A percentile compares a stretch with the other conserved stretches of the same genome.
Conservation (phyloP, 2,113 vertebrate genomes). For the Istiophorus platypterus region DNA sequence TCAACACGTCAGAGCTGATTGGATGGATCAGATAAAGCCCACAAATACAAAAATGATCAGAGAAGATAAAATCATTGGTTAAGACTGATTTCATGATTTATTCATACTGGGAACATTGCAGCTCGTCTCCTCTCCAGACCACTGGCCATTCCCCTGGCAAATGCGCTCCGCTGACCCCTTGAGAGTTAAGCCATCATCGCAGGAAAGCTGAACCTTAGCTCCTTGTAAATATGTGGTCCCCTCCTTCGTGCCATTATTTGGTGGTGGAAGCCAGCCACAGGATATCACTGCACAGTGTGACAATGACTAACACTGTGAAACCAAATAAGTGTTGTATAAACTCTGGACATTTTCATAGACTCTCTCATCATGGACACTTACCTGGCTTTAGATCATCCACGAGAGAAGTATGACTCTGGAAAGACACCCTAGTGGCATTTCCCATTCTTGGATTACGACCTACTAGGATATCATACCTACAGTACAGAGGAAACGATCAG, state of each 20-base stretch:
- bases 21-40: neutral
- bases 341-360: neutral
- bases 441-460: conserved; percentile 84
- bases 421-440: conserved; percentile 82
- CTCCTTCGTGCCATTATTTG: conserved; percentile 86
- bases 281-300: conserved; percentile 84
- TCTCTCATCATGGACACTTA: conserved; percentile 52
- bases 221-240: conserved; percentile 86
- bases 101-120: conserved; percentile 79
- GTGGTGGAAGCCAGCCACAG: conserved; percentile 89
- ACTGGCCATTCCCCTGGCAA: conserved; percentile 85
- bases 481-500: conserved; percentile 4
- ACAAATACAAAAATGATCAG: conserved; percentile 34
- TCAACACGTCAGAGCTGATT: conserved; percentile 28
- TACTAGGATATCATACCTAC: conserved; percentile 82
- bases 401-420: conserved; percentile 78
- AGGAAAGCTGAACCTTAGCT: conserved; percentile 83
- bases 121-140: conserved; percentile 83
- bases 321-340: neutral
- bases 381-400: conserved; percentile 84
- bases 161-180: conserved; percentile 79
- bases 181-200: conserved; percentile 82
- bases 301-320: neutral
- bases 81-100: conserved; percentile 22
- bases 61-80: conserved; percentile 21